Evolutionary conservation across 2,888 invertebrate genomes (phyloP), one percentile per base, ranked within the genome.

Genomic region (Macrophya alboannulata): DNA sequence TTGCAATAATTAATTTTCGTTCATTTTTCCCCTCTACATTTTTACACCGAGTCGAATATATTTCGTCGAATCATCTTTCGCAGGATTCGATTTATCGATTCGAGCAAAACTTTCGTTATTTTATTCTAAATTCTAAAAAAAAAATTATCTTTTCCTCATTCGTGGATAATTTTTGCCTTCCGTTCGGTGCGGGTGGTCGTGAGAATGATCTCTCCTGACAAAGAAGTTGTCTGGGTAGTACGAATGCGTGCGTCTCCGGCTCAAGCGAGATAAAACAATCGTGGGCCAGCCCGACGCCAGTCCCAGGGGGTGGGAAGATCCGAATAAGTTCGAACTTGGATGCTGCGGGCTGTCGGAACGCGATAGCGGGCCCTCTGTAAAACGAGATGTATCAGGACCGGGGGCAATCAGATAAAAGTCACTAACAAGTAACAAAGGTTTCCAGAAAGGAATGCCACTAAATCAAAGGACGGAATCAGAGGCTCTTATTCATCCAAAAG

Each of bases 391-490:
- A 92, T 90, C 90, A 90, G 89, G 81, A 90, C 88, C 89, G 88
- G 88, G 84, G 88, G 89, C 88, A 86, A 89, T 88, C 89, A 89
- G 91, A 92, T 92, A 92, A 91, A 92, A 92, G 91, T 92, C 90
- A 89, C 90, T 91, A 92, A 91, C 90, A 91, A 92, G 91, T 91
- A 91, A 92, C 91, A 91, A 91, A 90, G 90, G 90, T 89, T 89
- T 88, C 86, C 88, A 74, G 55, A 45, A 48, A 59, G 45, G 83
- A 72, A 72, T 48, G 48, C 71, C 68, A 37, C 31, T 71, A n/a
- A 48, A 48, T 3, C 71, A n/a, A 65, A 48, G 37, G 59, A 37
- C 12, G 65, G n/a, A 62, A 48, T 87, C 40, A 77, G 31, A 51
- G 55, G 37, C 77, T 31, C 86, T 88, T 86, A 88, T 88, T 86